phyloP scores from a whole-genome alignment of 2,113 vertebrate genomes.

The Thymallus thymallus region DNA sequence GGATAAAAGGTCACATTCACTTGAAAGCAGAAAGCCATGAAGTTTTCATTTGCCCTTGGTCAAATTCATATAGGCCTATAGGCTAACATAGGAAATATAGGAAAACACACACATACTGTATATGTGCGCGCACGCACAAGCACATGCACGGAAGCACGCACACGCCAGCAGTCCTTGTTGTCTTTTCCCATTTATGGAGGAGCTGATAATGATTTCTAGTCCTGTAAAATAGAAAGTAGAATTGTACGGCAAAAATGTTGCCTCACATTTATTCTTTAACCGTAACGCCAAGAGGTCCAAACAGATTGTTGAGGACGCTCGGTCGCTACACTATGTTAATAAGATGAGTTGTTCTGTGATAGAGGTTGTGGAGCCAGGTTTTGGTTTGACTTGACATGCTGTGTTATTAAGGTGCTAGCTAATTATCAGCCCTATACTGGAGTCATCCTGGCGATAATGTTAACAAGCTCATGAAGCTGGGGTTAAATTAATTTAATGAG shows the following conservation, averaged over 20 bases:
- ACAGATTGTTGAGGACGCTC: too few species aligned
- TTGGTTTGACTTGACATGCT: not conserved
- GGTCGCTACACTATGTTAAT: too few species aligned
- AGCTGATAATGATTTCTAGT: not conserved
- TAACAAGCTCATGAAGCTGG: conserved; percentile 23
- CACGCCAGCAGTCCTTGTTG: too few species aligned
- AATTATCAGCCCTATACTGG: conserved; percentile 7
- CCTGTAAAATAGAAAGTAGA: not conserved
- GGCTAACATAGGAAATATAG: conserved; percentile 30
- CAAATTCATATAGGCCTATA: conserved; percentile 42
- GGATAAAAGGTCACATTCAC: conserved; percentile 63
- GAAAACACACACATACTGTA: not conserved
- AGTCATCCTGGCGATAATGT: conserved; percentile 29
- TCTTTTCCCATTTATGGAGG: not conserved
- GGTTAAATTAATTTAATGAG: conserved; percentile 36
- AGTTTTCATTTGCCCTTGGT: conserved; percentile 47
- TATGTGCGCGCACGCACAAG: too few species aligned
- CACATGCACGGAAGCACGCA: too few species aligned
- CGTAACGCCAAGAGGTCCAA: too few species aligned
- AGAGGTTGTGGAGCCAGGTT: not conserved
- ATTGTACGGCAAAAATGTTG: not conserved
- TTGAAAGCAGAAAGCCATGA: conserved; percentile 41
- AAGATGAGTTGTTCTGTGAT: too few species aligned
- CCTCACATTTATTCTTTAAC: not conserved
- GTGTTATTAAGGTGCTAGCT: conserved; percentile 3